A percentile compares a stretch with the other conserved stretches of the same genome.
phyloP scores from a whole-genome alignment of 2,797 vertebrate genomes.

The Eulemur rubriventer region DNA sequence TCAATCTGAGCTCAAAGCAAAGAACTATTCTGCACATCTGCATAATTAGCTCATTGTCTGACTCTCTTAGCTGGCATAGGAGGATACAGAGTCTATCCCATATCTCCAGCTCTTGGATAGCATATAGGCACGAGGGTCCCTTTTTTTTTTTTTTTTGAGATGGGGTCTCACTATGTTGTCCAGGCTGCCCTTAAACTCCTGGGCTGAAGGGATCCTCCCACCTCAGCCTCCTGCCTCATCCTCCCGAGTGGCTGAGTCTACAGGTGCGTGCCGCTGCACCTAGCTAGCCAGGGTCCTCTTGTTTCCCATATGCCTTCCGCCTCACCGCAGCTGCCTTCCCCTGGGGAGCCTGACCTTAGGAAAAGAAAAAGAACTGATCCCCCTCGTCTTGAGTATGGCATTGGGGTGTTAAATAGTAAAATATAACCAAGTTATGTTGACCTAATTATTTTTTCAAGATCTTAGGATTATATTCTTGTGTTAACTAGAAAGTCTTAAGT shows the following conservation, averaged over 20 bases:
- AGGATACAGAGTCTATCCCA: too few species aligned
- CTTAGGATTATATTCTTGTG: background rate
- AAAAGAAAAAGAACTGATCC: background rate
- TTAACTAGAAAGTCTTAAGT: background rate
- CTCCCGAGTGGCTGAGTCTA: background rate
- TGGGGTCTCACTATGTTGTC: background rate
- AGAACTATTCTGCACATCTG: background rate
- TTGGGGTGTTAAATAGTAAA: background rate
- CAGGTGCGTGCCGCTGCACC: background rate
- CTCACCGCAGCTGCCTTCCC: background rate
- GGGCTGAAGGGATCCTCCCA: background rate
- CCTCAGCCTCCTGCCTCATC: background rate
- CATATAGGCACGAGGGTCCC: background rate
- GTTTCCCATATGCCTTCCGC: background rate
- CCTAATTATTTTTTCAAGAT: background rate
- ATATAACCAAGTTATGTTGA: background rate
- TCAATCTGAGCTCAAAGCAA: background rate
- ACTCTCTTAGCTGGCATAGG: background rate
- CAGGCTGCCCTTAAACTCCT: background rate
- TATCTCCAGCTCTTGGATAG: background rate
- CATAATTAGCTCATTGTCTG: rapidly evolving
- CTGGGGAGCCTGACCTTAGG: background rate
- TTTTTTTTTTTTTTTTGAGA: background rate
- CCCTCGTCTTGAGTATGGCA: background rate
- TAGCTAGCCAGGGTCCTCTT: background rate